A percentile compares a stretch with the other conserved stretches of the same genome.
Conservation (phyloP, 1,140 invertebrate species). For the Oppia nitens region DNA sequence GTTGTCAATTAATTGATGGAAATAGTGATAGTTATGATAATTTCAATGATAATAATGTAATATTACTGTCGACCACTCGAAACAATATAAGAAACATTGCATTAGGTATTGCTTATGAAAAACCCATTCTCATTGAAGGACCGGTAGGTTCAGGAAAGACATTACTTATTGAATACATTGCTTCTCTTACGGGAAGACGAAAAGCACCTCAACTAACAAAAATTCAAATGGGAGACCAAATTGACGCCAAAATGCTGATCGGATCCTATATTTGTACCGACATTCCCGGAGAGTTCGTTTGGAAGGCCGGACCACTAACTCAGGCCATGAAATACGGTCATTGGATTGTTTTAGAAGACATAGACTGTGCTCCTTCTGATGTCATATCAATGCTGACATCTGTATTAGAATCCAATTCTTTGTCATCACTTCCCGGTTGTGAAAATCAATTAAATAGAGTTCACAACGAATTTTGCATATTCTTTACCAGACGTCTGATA, state of each 20-base stretch:
- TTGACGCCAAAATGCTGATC: slow-evolving; percentile 85
- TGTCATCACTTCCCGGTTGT: slow-evolving; percentile 11
- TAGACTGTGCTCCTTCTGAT: slow-evolving; percentile 82
- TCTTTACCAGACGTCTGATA: slow-evolving; percentile 14
- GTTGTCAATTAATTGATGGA: neutral
- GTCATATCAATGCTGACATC: slow-evolving; percentile 69
- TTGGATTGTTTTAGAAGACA: slow-evolving; percentile 89
- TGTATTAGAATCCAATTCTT: slow-evolving; percentile 45
- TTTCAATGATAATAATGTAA: slow-evolving; percentile 15
- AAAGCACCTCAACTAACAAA: slow-evolving; percentile 39
- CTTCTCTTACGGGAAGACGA: slow-evolving; percentile 50
- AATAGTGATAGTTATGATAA: neutral
- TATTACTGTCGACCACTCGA: slow-evolving; percentile 26
- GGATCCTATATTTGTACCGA: slow-evolving; percentile 92
- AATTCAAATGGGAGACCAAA: slow-evolving; percentile 90
- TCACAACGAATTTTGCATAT: slow-evolving; percentile 14
- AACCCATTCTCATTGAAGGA: slow-evolving; percentile 68
- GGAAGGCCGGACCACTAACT: slow-evolving; percentile 78
- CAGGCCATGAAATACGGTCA: slow-evolving; percentile 69
- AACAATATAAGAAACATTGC: slow-evolving; percentile 26
- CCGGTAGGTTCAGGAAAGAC: slow-evolving; percentile 91
- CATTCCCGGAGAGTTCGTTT: slow-evolving; percentile 89
- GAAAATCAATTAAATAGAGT: slow-evolving; percentile 6
- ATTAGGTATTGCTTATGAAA: slow-evolving; percentile 41
- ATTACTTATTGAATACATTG: slow-evolving; percentile 68